Conservation (phyloP, 2,888 invertebrate species). For the Oxyteleia sp. region DNA sequence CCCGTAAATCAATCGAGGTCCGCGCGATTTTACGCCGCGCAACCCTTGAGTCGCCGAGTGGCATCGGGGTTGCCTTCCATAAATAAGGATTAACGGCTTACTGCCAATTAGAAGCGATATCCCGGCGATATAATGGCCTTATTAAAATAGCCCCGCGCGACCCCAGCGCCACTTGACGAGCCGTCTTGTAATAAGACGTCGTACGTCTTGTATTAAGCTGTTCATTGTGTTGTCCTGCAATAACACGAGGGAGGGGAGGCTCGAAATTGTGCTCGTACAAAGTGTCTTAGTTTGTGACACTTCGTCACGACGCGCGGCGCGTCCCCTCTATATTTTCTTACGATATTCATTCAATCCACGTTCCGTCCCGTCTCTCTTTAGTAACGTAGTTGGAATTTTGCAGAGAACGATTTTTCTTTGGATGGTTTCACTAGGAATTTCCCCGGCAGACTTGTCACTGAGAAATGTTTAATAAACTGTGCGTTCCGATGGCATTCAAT, state of each 20-base stretch:
- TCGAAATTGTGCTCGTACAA: conserved; percentile 45
- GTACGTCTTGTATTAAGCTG: conserved; percentile 47
- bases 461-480: conserved; percentile 75
- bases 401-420: conserved; percentile 71
- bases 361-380: conserved; percentile 66
- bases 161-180: conserved; percentile 43
- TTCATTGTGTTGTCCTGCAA: conserved; percentile 37
- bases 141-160: conserved; percentile 68
- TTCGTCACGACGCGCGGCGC: conserved; percentile 49
- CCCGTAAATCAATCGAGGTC: no score
- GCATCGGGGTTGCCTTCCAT: no score
- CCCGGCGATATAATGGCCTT: conserved; percentile 72
- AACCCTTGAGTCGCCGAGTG: no score
- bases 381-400: conserved; percentile 72
- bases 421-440: conserved; percentile 71
- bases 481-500: conserved; percentile 70
- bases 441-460: conserved; percentile 62
- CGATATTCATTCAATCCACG: conserved; percentile 74
- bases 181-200: conserved; percentile 1
- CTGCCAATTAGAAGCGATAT: conserved; percentile 79
- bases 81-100: conserved; percentile 79
- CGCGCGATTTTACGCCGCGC: no score
- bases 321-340: conserved; percentile 68
- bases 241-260: conserved; percentile 23
- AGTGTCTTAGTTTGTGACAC: conserved; percentile 55